phyloP scores from a whole-genome alignment of 2,797 vertebrate genomes.

The Acipenser oxyrinchus region DNA sequence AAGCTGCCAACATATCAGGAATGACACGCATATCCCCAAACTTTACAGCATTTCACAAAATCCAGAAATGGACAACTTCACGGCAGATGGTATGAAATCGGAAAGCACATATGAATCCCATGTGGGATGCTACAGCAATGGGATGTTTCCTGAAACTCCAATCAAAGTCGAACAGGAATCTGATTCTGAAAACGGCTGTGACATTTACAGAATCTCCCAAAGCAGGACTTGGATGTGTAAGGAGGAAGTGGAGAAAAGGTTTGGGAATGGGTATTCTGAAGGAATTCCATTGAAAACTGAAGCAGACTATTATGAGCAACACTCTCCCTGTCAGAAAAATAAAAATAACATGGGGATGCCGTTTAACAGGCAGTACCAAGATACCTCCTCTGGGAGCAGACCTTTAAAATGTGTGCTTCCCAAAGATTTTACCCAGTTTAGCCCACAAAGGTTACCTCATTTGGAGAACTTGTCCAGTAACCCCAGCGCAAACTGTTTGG shows the following conservation, averaged over 20 bases:
- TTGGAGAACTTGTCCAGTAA: constrained; percentile 55
- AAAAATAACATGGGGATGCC: constrained; percentile 56
- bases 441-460: constrained; percentile 56
- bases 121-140: constrained; percentile 33
- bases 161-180: constrained; percentile 69
- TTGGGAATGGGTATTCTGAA: constrained; percentile 43
- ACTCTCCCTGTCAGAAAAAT: constrained; percentile 64
- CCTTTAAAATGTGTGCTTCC: constrained; percentile 59
- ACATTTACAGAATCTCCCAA: constrained; percentile 28
- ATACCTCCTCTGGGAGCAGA: constrained; percentile 42
- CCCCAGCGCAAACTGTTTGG: constrained; percentile 55
- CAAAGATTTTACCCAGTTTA: constrained; percentile 52
- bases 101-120: constrained; percentile 32
- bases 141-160: constrained; percentile 42
- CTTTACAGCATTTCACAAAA: constrained; percentile 30
- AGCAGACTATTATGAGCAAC: constrained; percentile 58
- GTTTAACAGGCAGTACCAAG: constrained; percentile 57
- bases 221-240: constrained; percentile 46
- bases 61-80: constrained; percentile 36
- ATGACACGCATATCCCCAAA: constrained; percentile 34
- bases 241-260: constrained; percentile 28
- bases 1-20: constrained; percentile 39
- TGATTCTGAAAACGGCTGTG: constrained; percentile 48
- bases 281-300: constrained; percentile 76
- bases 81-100: constrained; percentile 37